Evolutionary conservation across 1,140 invertebrate genomes (phyloP).

Genomic region (Lethrus apterus): DNA sequence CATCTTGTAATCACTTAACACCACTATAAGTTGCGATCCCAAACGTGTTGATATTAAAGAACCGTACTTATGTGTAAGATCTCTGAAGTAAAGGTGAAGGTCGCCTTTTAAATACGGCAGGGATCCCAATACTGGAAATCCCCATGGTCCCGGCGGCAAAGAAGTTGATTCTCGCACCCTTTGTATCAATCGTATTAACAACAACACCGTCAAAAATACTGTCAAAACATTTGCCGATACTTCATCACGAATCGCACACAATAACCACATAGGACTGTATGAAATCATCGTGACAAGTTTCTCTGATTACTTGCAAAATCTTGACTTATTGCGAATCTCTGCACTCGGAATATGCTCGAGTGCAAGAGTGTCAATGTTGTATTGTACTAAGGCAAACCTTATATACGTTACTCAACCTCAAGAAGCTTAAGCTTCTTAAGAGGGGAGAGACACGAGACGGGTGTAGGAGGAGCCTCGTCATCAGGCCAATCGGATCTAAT

Average conservation of each 20-base stretch:
- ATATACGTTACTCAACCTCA: slow-evolving; percentile 25
- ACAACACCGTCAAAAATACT: slow-evolving; percentile 50
- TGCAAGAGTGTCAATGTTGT: slow-evolving; percentile 26
- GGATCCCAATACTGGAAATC: slow-evolving; percentile 73
- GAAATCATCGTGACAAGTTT: slow-evolving; percentile 34
- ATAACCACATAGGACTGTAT: slow-evolving; percentile 32
- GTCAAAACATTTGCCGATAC: slow-evolving; percentile 35
- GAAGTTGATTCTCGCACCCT: slow-evolving; percentile 47
- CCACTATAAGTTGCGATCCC: slow-evolving; percentile 73
- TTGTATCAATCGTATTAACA: slow-evolving; percentile 44
- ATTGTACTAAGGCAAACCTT: slow-evolving; percentile 23
- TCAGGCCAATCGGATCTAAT: slow-evolving; percentile 13
- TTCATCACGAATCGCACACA: slow-evolving; percentile 28
- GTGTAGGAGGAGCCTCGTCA: slow-evolving; percentile 11
- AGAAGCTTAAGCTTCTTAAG: slow-evolving; percentile 23
- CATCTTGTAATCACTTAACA: slow-evolving; percentile 74
- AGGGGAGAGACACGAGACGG: slow-evolving; percentile 16
- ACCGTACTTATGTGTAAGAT: slow-evolving; percentile 69
- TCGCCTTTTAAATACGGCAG: slow-evolving; percentile 69
- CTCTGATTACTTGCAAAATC: neutral
- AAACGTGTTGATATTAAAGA: slow-evolving; percentile 72
- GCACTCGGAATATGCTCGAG: slow-evolving; percentile 21
- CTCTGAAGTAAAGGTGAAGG: slow-evolving; percentile 68
- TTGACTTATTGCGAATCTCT: slow-evolving; percentile 9
- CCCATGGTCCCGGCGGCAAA: slow-evolving; percentile 79